These are phyloP conservation scores for Bambusicola thoracicus DNA, from an alignment of 2,113 vertebrate genomes.

Conservation along the genomic window DNA sequence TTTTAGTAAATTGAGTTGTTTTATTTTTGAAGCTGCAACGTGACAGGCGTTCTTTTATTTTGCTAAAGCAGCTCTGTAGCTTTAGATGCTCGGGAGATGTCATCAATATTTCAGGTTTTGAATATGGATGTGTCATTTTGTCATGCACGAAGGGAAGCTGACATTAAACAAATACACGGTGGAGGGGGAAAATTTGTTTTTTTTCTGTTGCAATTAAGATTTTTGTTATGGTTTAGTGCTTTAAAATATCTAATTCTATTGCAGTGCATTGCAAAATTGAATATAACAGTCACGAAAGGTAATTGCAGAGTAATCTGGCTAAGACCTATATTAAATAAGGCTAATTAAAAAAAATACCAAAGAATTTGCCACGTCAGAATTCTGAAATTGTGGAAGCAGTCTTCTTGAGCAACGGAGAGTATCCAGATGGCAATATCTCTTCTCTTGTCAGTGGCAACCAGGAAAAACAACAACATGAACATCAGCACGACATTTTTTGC, in stretches of 20 bases:
- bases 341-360: not conserved
- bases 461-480: not conserved
- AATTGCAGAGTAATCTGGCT: not conserved
- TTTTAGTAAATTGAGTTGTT: slow-evolving; percentile 28
- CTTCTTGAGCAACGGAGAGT: not conserved
- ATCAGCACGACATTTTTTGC: not conserved
- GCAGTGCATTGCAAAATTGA: not conserved
- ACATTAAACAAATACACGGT: slow-evolving; percentile 15
- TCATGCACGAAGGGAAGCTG: not conserved
- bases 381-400: not conserved
- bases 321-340: not conserved
- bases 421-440: not conserved
- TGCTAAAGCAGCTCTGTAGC: not conserved
- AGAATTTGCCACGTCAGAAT: not conserved
- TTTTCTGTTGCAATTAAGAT: not conserved
- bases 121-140: slow-evolving; percentile 24
- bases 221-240: not conserved
- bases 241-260: not conserved
- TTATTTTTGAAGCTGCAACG: not conserved
- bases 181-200: not conserved
- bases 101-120: slow-evolving; percentile 43
- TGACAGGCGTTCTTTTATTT: not conserved
- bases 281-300: not conserved
- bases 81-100: slow-evolving; percentile 13
- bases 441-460: not conserved